Percentiles rank a stretch among this genome's conserved stretches.
phyloP scores from a whole-genome alignment of 2,888 invertebrate genomes.

The Oxycera nigricornis region DNA sequence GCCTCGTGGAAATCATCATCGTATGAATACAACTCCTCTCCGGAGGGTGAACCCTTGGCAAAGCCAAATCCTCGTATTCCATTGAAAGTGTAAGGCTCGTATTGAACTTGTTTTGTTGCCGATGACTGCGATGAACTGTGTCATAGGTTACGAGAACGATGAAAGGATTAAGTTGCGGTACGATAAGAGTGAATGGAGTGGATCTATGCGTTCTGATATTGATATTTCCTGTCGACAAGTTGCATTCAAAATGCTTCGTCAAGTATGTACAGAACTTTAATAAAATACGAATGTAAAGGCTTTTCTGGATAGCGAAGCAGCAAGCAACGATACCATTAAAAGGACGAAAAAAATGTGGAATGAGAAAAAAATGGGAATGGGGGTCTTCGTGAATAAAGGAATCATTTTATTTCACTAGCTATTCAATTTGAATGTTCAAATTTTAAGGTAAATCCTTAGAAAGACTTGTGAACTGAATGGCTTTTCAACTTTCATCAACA shows the following conservation, averaged over 20 bases:
- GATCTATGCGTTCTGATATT: neutral
- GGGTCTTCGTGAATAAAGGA: no score
- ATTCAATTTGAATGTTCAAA: no score
- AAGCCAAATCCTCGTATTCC: neutral
- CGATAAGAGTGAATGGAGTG: neutral
- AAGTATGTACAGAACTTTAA: neutral
- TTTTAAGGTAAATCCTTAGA: no score
- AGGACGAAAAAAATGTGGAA: no score
- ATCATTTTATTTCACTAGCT: no score
- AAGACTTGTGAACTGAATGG: no score
- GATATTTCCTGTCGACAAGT: neutral
- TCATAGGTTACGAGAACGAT: slow-evolving; percentile 15
- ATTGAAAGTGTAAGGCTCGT: slow-evolving; percentile 1
- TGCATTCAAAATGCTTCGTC: neutral
- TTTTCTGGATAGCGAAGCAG: no score
- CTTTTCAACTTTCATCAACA: no score
- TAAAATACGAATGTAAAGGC: neutral
- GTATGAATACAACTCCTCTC: no score
- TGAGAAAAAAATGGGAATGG: no score
- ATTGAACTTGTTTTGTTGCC: slow-evolving; percentile 16
- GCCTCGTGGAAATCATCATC: no score
- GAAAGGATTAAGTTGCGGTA: neutral
- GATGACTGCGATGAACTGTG: slow-evolving; percentile 15
- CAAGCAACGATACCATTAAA: no score
- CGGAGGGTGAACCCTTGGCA: neutral